Base-by-base conservation (phyloP, 2,888 invertebrate species). In the Pteria penguin region DNA sequence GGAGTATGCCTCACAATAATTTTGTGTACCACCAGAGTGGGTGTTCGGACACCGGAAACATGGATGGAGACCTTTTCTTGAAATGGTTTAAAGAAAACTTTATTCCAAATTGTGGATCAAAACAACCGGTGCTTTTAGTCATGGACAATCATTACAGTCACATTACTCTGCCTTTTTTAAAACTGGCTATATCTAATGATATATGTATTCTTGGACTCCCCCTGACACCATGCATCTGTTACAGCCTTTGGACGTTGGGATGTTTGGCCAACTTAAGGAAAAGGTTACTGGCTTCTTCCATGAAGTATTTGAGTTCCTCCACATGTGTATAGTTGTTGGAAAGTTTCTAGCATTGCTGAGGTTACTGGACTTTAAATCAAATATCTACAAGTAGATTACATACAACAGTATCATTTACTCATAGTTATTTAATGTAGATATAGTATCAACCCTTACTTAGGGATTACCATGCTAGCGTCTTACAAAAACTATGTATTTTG, bases 221-320 rank as follows among this genome's bases (percentile, higher is more conserved):
- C 79, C 78, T 4, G 79, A 83, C 57, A 72, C 72, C 2, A 78
- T 80, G 0, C 78, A 77, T 54, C 31, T 27, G 22, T 62, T 82
- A 8, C 78, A 80, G 52, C 81, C 81, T 2, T 57, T 78, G 29
- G 81, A 79, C 31, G 57, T 57, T 22, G 54, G 76, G 18, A 79
- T 79, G n/a, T 80, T 79, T 63, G 76, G 79, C 0, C 79, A 79
- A 11, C 36, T 81, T n/a, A n/a, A n/a, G n/a, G n/a, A n/a, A n/a
- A n/a, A n/a, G n/a, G n/a, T n/a, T n/a, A n/a, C n/a, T n/a, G n/a
- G n/a, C n/a, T n/a, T n/a, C n/a, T n/a, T n/a, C n/a, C n/a, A n/a
- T n/a, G n/a, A n/a, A n/a, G n/a, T n/a, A n/a, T n/a, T n/a, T n/a
- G n/a, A n/a, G n/a, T n/a, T n/a, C n/a, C n/a, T n/a, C n/a, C n/a